Evolutionary conservation across 2,888 invertebrate genomes (phyloP).

Genomic region (Eurois occulta): DNA sequence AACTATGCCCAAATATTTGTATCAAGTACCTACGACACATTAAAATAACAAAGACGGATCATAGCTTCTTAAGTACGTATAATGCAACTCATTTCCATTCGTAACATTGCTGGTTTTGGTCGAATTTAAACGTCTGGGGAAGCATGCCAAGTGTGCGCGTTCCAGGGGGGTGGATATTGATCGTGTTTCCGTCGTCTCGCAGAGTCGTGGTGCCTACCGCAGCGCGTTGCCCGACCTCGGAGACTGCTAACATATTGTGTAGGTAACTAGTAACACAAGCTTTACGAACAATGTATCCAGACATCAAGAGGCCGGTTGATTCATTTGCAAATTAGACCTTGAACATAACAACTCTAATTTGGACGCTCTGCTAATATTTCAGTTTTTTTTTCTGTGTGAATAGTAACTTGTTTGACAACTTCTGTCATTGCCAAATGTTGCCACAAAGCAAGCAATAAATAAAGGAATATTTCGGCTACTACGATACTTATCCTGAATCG

Average conservation of each 20-base stretch:
- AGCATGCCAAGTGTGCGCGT: conserved; percentile 48
- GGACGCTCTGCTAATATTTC: conserved; percentile 24
- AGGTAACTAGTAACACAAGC: conserved; percentile 17
- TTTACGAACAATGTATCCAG: conserved; percentile 24
- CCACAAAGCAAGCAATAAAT: conserved; percentile 31
- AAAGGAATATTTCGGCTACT: conserved; percentile 34
- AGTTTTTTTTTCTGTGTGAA: conserved; percentile 10
- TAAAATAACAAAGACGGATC: conserved; percentile 51
- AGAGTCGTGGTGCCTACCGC: conserved; percentile 5
- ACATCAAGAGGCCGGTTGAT: conserved; percentile 34
- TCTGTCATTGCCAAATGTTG: conserved; percentile 4
- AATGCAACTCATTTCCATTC: conserved; percentile 25
- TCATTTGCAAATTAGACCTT: conserved; percentile 61
- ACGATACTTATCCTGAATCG: conserved; percentile 37
- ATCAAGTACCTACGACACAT: conserved; percentile 20
- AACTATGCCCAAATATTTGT: conserved; percentile 50
- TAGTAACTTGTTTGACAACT: conserved; percentile 34
- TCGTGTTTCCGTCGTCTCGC: conserved; percentile 28
- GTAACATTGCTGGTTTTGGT: conserved; percentile 36
- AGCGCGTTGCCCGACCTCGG: conserved; percentile 13
- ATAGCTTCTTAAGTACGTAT: conserved; percentile 15
- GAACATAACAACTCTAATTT: conserved; percentile 51
- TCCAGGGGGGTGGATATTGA: conserved; percentile 55
- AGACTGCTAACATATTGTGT: conserved; percentile 5
- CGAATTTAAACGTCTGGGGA: conserved; percentile 44